Evolutionary conservation across 2,888 invertebrate species (phyloP).

Genomic region (Sussaba pulchella): DNA sequence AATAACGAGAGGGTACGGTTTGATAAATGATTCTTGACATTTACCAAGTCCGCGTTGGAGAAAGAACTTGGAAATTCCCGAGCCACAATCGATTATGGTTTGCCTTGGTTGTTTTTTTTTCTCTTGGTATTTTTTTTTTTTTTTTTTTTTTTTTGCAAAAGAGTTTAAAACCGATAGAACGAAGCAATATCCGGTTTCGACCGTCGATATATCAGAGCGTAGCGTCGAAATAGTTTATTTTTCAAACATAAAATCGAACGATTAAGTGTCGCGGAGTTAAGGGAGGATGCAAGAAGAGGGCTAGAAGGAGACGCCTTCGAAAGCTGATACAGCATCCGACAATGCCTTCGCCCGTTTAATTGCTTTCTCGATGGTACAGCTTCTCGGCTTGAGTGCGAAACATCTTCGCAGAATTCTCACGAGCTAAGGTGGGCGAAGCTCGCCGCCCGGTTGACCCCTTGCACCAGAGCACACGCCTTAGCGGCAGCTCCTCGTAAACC

Average conservation of each 20-base stretch:
- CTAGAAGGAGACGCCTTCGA: not conserved
- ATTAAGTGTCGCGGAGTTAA: not conserved
- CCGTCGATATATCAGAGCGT: not conserved
- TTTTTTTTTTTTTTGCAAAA: conserved; percentile 1
- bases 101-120: too few relatives aligned
- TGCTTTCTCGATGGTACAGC: conserved; percentile 8
- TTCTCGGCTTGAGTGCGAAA: not conserved
- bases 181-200: conserved; percentile 50
- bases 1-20: not conserved
- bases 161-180: not conserved
- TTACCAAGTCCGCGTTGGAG: not conserved
- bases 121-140: too few relatives aligned
- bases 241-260: not conserved
- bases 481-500: conserved; percentile 15
- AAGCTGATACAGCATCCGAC: not conserved
- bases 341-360: conserved; percentile 15
- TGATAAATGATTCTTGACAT: not conserved
- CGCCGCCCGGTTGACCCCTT: not conserved
- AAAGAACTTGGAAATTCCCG: not conserved
- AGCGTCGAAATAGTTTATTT: not conserved
- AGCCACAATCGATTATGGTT: too few relatives aligned
- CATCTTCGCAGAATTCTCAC: not conserved
- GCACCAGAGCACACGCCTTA: not conserved
- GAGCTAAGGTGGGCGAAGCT: not conserved
- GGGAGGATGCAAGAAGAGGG: too few relatives aligned